Evolutionary conservation across 2,113 vertebrate species (phyloP).

Genomic region (Paramormyrops kingsleyae): DNA sequence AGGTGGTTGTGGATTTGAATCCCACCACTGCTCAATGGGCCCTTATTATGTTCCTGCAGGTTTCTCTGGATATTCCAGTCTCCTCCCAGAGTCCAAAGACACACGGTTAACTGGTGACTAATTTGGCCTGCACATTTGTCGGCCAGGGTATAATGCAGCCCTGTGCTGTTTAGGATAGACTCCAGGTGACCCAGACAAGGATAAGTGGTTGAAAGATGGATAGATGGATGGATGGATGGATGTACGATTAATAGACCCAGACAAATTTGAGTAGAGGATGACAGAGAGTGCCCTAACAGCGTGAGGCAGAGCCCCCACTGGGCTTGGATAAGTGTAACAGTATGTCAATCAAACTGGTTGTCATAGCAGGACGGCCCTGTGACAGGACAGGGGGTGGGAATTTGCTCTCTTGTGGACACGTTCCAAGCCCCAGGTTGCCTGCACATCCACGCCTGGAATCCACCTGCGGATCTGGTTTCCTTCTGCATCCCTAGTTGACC

Average conservation of each 20-base stretch:
- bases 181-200: background rate
- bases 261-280: background rate
- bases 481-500: background rate
- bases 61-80: background rate
- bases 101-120: background rate
- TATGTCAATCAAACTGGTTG: background rate
- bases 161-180: background rate
- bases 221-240: background rate
- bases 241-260: background rate
- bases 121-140: background rate
- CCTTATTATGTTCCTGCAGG: background rate
- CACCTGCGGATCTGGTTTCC: background rate
- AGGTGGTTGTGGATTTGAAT: background rate
- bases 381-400: background rate
- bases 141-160: background rate
- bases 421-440: background rate
- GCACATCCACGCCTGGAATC: background rate
- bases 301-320: background rate
- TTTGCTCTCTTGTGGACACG: background rate
- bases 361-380: background rate
- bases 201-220: background rate
- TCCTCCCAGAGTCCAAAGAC: background rate
- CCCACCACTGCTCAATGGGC: background rate
- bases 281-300: background rate
- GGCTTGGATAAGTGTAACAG: background rate